These are phyloP conservation scores for Amiota mariae DNA, from an alignment of 2,888 invertebrate species.

Conservation along the genomic window DNA sequence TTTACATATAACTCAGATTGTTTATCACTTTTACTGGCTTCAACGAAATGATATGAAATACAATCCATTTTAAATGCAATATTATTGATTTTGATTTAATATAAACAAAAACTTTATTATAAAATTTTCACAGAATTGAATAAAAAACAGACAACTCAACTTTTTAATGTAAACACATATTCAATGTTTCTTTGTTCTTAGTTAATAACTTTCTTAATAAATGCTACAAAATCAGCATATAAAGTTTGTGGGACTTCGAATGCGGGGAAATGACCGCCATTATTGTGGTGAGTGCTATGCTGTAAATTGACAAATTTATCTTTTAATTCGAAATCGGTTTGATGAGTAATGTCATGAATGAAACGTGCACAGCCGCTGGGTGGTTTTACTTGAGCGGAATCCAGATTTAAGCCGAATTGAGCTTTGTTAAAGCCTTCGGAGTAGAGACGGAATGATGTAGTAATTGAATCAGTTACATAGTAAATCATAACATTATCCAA, in stretches of 20 bases:
- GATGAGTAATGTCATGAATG: slow-evolving; percentile 79
- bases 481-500: slow-evolving; percentile 88
- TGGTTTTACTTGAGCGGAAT: slow-evolving; percentile 77
- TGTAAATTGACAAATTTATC: slow-evolving; percentile 80
- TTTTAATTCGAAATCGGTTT: slow-evolving; percentile 77
- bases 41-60: background rate
- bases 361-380: slow-evolving; percentile 84
- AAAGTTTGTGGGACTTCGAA: slow-evolving; percentile 84
- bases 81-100: too few relatives aligned
- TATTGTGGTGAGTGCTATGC: slow-evolving; percentile 78
- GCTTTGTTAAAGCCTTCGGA: slow-evolving; percentile 75
- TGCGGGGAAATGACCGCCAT: slow-evolving; percentile 91
- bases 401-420: slow-evolving; percentile 54
- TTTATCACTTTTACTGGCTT: background rate
- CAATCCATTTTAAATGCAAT: background rate
- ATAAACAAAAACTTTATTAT: slow-evolving; percentile 27
- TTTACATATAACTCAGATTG: background rate
- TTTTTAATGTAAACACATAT: background rate
- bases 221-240: slow-evolving; percentile 81
- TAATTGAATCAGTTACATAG: slow-evolving; percentile 83
- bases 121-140: slow-evolving; percentile 1
- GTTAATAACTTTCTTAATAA: slow-evolving; percentile 72
- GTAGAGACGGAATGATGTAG: slow-evolving; percentile 82
- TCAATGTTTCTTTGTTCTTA: background rate
- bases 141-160: background rate